Evolutionary conservation across 2,113 vertebrate genomes (phyloP).

Genomic region (Oreochromis spilurus): DNA sequence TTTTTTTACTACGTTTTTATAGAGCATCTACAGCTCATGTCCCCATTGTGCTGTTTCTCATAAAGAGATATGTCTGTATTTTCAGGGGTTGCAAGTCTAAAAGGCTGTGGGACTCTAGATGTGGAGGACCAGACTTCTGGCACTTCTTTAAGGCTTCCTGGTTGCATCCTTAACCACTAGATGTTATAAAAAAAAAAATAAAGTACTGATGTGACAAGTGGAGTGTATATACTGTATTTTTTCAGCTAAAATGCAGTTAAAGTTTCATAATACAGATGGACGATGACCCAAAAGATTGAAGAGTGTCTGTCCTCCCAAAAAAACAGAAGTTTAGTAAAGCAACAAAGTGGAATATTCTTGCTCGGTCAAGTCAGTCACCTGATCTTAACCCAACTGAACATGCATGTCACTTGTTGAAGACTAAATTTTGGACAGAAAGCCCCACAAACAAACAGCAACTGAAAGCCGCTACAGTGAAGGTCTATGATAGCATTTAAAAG

Average conservation of each 20-base stretch:
- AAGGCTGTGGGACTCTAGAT: neutral
- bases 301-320: neutral
- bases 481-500: neutral
- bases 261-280: accelerated
- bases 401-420: neutral
- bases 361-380: accelerated
- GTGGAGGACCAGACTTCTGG: neutral
- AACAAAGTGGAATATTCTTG: neutral
- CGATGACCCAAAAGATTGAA: accelerated
- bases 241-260: neutral
- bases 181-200: neutral
- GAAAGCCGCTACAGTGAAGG: neutral
- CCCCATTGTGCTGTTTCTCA: neutral
- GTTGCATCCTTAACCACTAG: neutral
- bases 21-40: neutral
- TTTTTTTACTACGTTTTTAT: neutral
- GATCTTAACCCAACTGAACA: accelerated
- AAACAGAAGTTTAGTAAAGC: accelerated
- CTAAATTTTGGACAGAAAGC: neutral
- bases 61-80: accelerated
- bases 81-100: neutral
- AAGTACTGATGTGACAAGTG: neutral
- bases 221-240: neutral
- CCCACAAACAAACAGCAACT: neutral
- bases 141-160: neutral